phyloP scores from a whole-genome alignment of 1,140 invertebrate species.

The Drosophila littoralis region DNA sequence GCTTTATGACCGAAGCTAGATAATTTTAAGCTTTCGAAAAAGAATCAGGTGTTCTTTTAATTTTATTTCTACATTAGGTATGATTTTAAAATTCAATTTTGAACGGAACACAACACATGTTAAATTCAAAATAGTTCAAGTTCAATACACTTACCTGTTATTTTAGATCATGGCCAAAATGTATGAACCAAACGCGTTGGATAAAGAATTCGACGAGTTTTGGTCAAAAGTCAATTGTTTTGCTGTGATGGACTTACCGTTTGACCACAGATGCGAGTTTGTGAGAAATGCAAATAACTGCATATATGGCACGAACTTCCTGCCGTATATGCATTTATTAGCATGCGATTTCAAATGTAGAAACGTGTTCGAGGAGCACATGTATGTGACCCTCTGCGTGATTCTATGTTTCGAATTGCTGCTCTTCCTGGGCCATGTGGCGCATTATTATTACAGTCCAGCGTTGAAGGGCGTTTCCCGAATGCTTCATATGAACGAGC shows the following conservation, averaged over 20 bases:
- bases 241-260: not conserved
- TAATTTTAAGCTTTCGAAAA: too few species aligned
- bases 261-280: not conserved
- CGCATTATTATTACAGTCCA: not conserved
- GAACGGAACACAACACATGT: too few species aligned
- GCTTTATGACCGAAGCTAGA: too few species aligned
- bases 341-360: not conserved
- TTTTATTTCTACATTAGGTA: too few species aligned
- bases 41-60: too few species aligned
- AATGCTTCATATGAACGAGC: not conserved
- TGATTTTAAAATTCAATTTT: too few species aligned
- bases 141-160: not conserved
- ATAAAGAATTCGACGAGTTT: too few species aligned
- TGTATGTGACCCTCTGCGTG: not conserved
- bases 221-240: not conserved
- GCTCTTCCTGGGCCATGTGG: not conserved
- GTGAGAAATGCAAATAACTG: not conserved
- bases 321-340: not conserved
- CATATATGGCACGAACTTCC: not conserved
- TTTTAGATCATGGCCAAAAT: too few species aligned
- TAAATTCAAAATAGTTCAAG: too few species aligned
- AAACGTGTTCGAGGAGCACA: not conserved
- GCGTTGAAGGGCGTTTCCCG: not conserved
- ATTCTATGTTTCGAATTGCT: not conserved
- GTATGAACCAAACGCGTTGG: not conserved